Evolutionary conservation across 2,797 vertebrate species (phyloP), one percentile per base, ranked within the genome.

Genomic region (Denticeps clupeoides): DNA sequence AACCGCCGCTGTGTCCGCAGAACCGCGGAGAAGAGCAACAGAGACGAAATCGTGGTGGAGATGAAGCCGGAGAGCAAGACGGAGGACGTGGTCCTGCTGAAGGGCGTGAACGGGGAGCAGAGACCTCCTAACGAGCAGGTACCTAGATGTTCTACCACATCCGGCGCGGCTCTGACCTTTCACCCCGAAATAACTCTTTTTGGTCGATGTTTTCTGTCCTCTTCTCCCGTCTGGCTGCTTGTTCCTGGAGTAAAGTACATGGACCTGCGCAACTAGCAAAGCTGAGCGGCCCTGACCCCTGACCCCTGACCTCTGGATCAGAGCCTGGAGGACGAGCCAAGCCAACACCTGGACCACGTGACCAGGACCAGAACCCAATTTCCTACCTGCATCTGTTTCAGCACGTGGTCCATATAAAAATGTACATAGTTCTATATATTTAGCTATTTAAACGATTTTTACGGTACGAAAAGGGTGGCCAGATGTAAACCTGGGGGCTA

Each of bases 21-120:
- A 75, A 87, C 84, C 63, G 87, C 84, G 78, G 86, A 93, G 74
- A 86, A 84, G 60, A 77, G 78, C 53, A 86, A 79, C 78, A 95
- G 89, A 81, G 87, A 91, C 32, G 87, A 90, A 77, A 91, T 88
- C 50, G 89, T 97, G 54, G 87, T 93, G 74, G 94, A 95, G 79
- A 90, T 93, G 90, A 96, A 93, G 78, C 86, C 82, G 65, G 86
- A 89, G 77, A n/a, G n/a, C n/a, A 78, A 79, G 56, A 81, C 78
- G 0, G 93, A 96, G 81, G 88, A 91, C 49, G 64, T 84, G 1
- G 79, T 87, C 55, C 89, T 93, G 42, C 85, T 96, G 12, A 90
- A 90, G 75, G 87, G 84, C 1, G 63, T 86, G 69, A 90, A 82
- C 52, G 83, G 87, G 4, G 87, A 91, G 68, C 87, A 82, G 59